Conservation (phyloP, 2,888 invertebrate species). For the Leucoma salicis region DNA sequence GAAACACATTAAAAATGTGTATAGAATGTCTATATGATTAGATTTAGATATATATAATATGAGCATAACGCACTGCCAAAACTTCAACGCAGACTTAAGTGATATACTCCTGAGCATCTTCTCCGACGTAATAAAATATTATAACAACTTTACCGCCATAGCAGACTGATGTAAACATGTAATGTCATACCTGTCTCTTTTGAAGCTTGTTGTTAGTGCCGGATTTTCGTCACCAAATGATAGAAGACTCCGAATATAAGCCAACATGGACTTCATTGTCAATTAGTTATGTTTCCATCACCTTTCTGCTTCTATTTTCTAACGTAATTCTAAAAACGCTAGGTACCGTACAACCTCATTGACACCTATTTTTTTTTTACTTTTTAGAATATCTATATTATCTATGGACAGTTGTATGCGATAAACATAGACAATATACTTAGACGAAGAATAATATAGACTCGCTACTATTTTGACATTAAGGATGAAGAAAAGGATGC, state of each 20-base stretch:
- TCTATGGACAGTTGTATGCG: no score
- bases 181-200: constrained; percentile 78
- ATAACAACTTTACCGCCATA: constrained; percentile 76
- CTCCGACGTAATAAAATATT: constrained; percentile 18
- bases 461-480: no score
- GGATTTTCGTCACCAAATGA: constrained; percentile 62
- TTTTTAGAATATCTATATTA: no score
- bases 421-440: no score
- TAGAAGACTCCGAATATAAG: constrained; percentile 67
- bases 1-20: constrained; percentile 40
- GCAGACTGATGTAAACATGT: constrained; percentile 66
- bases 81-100: constrained; percentile 60
- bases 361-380: no score
- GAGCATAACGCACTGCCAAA: constrained; percentile 61
- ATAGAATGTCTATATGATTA: not conserved
- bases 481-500: no score
- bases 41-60: not conserved
- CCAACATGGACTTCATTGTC: constrained; percentile 73
- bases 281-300: constrained; percentile 61
- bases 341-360: constrained; percentile 31
- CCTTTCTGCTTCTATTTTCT: constrained; percentile 37
- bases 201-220: constrained; percentile 55
- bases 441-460: no score
- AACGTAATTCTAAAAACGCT: constrained; percentile 37
- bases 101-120: constrained; percentile 65